Conservation (phyloP, 2,888 invertebrate species). For the Unio delphinus region DNA sequence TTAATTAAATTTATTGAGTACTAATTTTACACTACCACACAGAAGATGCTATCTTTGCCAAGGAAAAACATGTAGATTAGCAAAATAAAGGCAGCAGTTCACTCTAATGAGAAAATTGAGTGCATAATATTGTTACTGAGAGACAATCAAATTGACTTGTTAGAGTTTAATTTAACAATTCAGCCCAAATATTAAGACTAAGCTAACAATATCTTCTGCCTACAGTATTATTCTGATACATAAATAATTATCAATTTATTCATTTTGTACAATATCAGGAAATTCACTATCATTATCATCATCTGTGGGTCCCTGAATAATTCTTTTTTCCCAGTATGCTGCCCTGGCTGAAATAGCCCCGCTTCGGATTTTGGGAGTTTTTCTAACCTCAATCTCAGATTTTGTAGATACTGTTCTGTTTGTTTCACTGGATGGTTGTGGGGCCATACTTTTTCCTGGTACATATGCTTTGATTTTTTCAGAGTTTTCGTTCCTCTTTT, state of each 20-base stretch:
- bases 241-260: neutral
- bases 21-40: no score
- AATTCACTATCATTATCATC: slow-evolving; percentile 24
- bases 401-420: slow-evolving; percentile 16
- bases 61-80: no score
- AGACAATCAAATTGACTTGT: no score
- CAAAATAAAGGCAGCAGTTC: no score
- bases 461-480: slow-evolving; percentile 28
- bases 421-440: slow-evolving; percentile 23
- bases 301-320: slow-evolving; percentile 40
- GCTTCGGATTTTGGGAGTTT: slow-evolving; percentile 46
- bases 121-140: no score
- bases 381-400: slow-evolving; percentile 21
- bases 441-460: slow-evolving; percentile 10
- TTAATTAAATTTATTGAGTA: no score
- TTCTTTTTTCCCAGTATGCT: slow-evolving; percentile 59
- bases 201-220: no score
- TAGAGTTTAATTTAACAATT: no score
- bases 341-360: slow-evolving; percentile 60
- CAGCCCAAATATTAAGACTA: no score
- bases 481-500: slow-evolving; percentile 1
- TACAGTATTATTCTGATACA: no score
- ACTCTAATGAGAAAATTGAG: no score
- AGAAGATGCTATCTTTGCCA: no score
- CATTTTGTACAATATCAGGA: slow-evolving; percentile 53